Conservation (phyloP, 2,888 invertebrate genomes). For the Anticlea derivata region DNA sequence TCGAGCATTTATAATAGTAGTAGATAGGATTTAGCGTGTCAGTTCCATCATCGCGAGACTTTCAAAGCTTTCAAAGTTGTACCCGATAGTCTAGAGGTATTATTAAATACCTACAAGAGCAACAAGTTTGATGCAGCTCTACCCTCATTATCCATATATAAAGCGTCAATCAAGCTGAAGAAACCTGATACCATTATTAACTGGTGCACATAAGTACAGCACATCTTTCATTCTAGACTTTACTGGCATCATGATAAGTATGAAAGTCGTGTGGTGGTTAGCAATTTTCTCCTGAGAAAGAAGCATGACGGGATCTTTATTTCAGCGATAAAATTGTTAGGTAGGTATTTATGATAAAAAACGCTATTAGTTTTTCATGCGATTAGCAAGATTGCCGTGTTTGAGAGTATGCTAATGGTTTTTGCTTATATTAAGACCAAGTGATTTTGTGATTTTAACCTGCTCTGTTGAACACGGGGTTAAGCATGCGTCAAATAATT, state of each 20-base stretch:
- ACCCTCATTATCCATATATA: constrained; percentile 23
- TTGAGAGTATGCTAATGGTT: no score
- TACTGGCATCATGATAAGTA: constrained; percentile 4
- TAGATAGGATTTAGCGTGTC: no score
- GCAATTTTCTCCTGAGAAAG: constrained; percentile 12
- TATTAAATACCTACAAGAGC: not conserved
- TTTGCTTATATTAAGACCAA: no score
- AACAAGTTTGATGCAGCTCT: constrained; percentile 7
- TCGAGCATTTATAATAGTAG: no score
- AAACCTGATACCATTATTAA: constrained; percentile 28
- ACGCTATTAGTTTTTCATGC: constrained; percentile 3
- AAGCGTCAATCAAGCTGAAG: constrained; percentile 26
- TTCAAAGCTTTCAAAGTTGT: constrained; percentile 3
- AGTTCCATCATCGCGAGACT: no score
- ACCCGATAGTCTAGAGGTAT: not conserved
- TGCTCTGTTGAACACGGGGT: no score
- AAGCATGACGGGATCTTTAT: constrained; percentile 21
- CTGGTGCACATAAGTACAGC: constrained; percentile 21
- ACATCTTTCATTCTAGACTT: constrained; percentile 3
- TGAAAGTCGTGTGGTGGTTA: constrained; percentile 11
- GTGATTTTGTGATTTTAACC: no score
- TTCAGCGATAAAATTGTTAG: constrained; percentile 22
- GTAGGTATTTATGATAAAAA: constrained; percentile 13
- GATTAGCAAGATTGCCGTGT: constrained; percentile 7
- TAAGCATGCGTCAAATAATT: no score